Evolutionary conservation across 2,888 invertebrate species (phyloP), one percentile per base, ranked within the genome.

Genomic region (Athalia cordata): DNA sequence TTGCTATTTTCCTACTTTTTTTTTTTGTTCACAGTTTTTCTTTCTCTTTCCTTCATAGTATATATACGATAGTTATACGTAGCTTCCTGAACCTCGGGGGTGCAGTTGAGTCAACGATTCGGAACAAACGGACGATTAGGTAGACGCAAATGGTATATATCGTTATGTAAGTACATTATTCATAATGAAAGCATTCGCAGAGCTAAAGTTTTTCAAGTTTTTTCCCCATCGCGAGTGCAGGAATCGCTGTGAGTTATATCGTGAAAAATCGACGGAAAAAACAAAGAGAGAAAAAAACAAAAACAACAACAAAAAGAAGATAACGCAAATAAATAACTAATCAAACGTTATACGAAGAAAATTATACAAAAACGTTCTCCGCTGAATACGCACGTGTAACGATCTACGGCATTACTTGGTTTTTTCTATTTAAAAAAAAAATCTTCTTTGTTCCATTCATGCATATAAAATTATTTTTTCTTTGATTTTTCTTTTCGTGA

Each of bases 21-120:
- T 78, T 61, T 74, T 57, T 65, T n/a, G n/a, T n/a, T 66, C 13
- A 13, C 65, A 78, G 64, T 70, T 61, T 57, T n/a, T 75, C 79
- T 74, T 80, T 64, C 29, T 29, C 29, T 29, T 29, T 29, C 2
- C 29, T 29, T 29, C 29, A 29, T 29, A 29, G 29, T 2, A 29
- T 29, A 29, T 29, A 29, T 29, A 29, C 29, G 29, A 29, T 29
- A 29, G 29, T 29, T 29, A 29, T 29, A 29, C 55, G 15, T 59
- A 50, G 55, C 68, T 13, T 77, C 78, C 70, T 77, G 57, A 29
- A 29, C 70, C 57, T 57, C 70, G 70, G 47, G 70, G 70, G 70
- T 9, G 59, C 59, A 57, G 47, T 57, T 57, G 70, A 72, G 70
- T 72, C 70, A 72, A 72, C 70, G 70, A 72, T 72, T 72, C 70